Percentiles rank a stretch among this genome's conserved stretches.
Conservation (phyloP, 1,140 invertebrate genomes). For the Cecropterus lyciades region DNA sequence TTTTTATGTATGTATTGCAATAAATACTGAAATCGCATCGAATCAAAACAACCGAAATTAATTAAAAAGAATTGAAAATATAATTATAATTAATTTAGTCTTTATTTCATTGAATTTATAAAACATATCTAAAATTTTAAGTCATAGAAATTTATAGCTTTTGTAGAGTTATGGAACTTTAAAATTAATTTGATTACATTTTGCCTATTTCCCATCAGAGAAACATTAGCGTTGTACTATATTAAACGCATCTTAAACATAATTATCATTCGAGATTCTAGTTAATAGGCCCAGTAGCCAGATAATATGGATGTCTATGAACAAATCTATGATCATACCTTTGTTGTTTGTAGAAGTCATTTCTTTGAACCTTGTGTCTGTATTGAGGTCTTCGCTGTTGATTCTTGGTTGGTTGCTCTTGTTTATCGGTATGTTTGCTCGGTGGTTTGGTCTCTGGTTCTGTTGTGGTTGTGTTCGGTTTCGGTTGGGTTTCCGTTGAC, state of each 20-base stretch:
- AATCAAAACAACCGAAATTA: no score
- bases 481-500: conserved; percentile 43
- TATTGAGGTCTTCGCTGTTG: conserved; percentile 65
- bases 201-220: no score
- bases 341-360: conserved; percentile 72
- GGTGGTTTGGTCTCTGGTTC: conserved; percentile 39
- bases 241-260: not conserved
- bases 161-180: no score
- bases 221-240: not conserved
- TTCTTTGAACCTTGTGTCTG: conserved; percentile 61
- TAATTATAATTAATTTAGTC: no score
- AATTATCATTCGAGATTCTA: conserved; percentile 39
- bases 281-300: conserved; percentile 74
- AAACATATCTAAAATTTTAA: no score
- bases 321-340: conserved; percentile 73
- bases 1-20: no score
- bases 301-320: conserved; percentile 70
- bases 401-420: conserved; percentile 51
- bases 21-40: no score
- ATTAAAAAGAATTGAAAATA: no score
- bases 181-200: no score
- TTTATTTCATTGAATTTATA: no score
- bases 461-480: conserved; percentile 26
- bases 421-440: conserved; percentile 42
- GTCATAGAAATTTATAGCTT: no score